Conservation (phyloP, 2,888 invertebrate genomes). For the Xylota segnis region DNA sequence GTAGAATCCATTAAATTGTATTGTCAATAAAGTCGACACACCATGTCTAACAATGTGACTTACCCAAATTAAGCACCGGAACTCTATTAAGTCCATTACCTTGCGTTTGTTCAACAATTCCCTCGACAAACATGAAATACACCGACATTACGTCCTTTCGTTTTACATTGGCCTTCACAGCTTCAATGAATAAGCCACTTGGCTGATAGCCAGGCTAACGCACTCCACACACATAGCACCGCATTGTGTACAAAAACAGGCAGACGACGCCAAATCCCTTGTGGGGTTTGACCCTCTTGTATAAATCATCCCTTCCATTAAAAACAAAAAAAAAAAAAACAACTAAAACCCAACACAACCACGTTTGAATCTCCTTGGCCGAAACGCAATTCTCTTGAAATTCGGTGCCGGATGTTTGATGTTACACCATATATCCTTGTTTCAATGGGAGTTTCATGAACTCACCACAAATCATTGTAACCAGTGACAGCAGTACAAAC, state of each 20-base stretch:
- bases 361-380: constrained; percentile 27
- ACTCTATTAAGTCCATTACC: constrained; percentile 11
- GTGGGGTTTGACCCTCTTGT: not conserved
- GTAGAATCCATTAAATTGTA: too few relatives aligned
- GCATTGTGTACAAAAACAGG: constrained; percentile 13
- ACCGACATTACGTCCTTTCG: not conserved
- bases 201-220: constrained; percentile 32
- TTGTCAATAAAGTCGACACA: too few relatives aligned
- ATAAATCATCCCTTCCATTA: constrained; percentile 19
- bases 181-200: constrained; percentile 24
- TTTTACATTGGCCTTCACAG: not conserved
- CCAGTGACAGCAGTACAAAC: constrained; percentile 10
- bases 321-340: not conserved
- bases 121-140: not conserved
- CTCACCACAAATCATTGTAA: constrained; percentile 40
- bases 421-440: not conserved
- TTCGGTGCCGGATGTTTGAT: constrained; percentile 27
- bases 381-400: constrained; percentile 20
- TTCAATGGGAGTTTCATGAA: constrained; percentile 33
- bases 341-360: not conserved
- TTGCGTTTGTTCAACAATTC: constrained; percentile 15
- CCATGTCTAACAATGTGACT: not conserved
- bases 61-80: constrained; percentile 13
- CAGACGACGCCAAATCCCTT: constrained; percentile 28
- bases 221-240: constrained; percentile 6